Percentiles rank a stretch among this genome's conserved stretches.
These are phyloP conservation scores for Caenorhabditis uteleia DNA, from an alignment of 2,888 invertebrate species.

Conservation along the genomic window DNA sequence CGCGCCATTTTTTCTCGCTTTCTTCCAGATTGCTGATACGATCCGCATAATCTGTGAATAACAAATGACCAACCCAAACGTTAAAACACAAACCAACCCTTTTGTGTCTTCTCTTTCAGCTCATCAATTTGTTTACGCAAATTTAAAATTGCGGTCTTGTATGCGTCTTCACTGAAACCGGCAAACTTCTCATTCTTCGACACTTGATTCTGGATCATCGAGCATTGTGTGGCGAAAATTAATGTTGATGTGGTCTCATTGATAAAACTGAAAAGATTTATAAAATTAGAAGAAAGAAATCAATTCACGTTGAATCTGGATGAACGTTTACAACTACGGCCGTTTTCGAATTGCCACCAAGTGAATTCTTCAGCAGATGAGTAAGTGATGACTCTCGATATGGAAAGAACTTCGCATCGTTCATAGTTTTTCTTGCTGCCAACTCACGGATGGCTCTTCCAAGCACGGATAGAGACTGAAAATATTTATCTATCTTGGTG, in stretches of 20 bases:
- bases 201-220: slow-evolving; percentile 71
- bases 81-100: slow-evolving; percentile 2
- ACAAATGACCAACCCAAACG: not conserved
- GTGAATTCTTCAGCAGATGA: slow-evolving; percentile 71
- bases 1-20: slow-evolving; percentile 4
- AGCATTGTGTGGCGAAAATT: slow-evolving; percentile 71
- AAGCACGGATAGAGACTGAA: slow-evolving; percentile 70
- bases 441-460: slow-evolving; percentile 71
- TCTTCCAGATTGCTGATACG: not conserved
- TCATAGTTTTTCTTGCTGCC: slow-evolving; percentile 71
- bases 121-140: slow-evolving; percentile 53
- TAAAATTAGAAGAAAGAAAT: not conserved
- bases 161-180: slow-evolving; percentile 69
- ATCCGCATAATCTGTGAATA: too few species aligned
- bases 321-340: slow-evolving; percentile 72
- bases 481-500: slow-evolving; percentile 8
- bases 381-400: slow-evolving; percentile 72
- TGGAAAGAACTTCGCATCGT: slow-evolving; percentile 69
- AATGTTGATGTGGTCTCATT: slow-evolving; percentile 71
- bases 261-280: slow-evolving; percentile 66
- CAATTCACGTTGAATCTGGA: slow-evolving; percentile 69
- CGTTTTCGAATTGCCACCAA: slow-evolving; percentile 72
- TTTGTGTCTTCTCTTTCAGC: slow-evolving; percentile 3
- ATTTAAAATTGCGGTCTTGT: slow-evolving; percentile 69
- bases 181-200: slow-evolving; percentile 71